Conservation (phyloP, 2,113 vertebrate genomes). For the Benitochromis conjunctus region DNA sequence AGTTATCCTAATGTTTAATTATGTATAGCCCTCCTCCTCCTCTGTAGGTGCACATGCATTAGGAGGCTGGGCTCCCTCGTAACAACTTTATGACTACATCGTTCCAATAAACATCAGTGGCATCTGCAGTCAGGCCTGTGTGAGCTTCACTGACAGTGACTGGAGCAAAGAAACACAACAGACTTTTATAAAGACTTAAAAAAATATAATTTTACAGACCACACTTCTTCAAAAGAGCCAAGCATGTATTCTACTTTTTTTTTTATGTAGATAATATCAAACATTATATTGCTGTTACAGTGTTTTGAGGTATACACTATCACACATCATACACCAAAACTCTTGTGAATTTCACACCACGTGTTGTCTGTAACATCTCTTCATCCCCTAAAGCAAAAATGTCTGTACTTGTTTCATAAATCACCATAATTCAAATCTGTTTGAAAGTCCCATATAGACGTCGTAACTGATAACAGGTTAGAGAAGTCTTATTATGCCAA, state of each 20-base stretch:
- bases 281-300: neutral
- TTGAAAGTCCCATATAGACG: neutral
- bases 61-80: too few species aligned
- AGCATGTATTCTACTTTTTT: neutral
- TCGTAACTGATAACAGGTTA: constrained; percentile 1
- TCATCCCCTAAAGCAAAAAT: neutral
- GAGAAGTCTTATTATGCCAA: constrained; percentile 8
- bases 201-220: neutral
- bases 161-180: neutral
- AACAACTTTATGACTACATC: too few species aligned
- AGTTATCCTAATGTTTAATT: too few species aligned
- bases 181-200: neutral
- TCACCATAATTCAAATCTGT: neutral
- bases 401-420: neutral
- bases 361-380: neutral
- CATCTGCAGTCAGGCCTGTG: neutral
- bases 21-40: too few species aligned
- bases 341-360: neutral
- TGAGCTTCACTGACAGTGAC: neutral
- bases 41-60: too few species aligned
- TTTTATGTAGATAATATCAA: neutral
- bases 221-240: neutral
- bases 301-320: neutral
- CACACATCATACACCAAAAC: neutral
- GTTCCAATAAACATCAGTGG: too few species aligned